These are phyloP conservation scores for Psettodes erumei DNA, from an alignment of 2,113 vertebrate species.

Conservation along the genomic window DNA sequence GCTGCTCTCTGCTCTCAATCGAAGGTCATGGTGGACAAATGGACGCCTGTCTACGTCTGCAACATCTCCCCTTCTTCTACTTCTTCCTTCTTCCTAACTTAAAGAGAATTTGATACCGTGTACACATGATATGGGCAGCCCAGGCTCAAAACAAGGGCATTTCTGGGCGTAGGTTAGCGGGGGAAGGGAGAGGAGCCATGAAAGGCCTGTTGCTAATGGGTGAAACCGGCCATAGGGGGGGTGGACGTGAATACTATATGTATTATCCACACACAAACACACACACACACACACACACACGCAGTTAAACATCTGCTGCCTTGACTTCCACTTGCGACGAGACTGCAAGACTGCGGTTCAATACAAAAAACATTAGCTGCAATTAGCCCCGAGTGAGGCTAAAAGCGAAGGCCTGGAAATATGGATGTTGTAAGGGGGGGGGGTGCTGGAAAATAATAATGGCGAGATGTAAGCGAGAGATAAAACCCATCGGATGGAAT, in stretches of 20 bases:
- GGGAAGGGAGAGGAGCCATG: slow-evolving; percentile 46
- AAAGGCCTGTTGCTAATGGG: slow-evolving; percentile 54
- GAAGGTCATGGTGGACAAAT: slow-evolving; percentile 11
- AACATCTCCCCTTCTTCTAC: not conserved
- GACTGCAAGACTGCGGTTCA: slow-evolving; percentile 52
- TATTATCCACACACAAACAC: slow-evolving; percentile 5
- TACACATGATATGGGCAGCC: not conserved
- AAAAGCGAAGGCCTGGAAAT: slow-evolving; percentile 25
- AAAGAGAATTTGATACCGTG: not conserved
- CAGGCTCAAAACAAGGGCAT: slow-evolving; percentile 3
- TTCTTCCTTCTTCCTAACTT: slow-evolving; percentile 2
- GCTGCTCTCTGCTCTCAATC: slow-evolving; percentile 24
- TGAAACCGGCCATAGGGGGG: slow-evolving; percentile 43
- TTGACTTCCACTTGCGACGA: slow-evolving; percentile 31
- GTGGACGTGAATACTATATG: slow-evolving; percentile 47
- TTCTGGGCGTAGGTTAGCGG: slow-evolving; percentile 13
- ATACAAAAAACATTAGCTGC: slow-evolving; percentile 67
- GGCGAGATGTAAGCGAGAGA: slow-evolving; percentile 25
- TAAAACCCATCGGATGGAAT: slow-evolving; percentile 15
- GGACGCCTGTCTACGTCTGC: not conserved
- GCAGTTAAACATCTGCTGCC: slow-evolving; percentile 46
- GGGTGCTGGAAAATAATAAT: slow-evolving; percentile 11
- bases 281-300: slow-evolving; percentile 27
- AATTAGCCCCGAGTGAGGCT: slow-evolving; percentile 60
- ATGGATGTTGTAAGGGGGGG: slow-evolving; percentile 26